Evolutionary conservation across 2,888 invertebrate genomes (phyloP).

Genomic region (Drosophila neoperkinsi): DNA sequence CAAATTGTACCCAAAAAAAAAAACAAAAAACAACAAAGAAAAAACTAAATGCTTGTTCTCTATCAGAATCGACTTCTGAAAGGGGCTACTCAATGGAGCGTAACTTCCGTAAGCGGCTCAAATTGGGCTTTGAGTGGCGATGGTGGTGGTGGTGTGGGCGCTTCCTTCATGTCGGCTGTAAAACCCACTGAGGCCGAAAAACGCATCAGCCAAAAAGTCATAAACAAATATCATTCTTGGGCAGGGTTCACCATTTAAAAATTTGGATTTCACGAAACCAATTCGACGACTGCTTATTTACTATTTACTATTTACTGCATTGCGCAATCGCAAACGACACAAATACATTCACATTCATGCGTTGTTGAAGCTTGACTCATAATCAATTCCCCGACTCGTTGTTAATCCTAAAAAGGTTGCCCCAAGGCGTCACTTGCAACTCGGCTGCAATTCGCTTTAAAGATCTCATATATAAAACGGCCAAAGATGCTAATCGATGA

Average conservation of each 20-base stretch:
- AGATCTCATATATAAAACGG: conserved; percentile 16
- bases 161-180: conserved; percentile 60
- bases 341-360: conserved; percentile 22
- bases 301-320: conserved; percentile 34
- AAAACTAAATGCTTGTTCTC: conserved; percentile 13
- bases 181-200: conserved; percentile 77
- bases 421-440: conserved; percentile 61
- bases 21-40: not conserved
- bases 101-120: conserved; percentile 71
- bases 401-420: conserved; percentile 58
- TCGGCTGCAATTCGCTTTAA: conserved; percentile 11
- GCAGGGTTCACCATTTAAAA: conserved; percentile 45
- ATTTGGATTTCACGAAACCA: conserved; percentile 42
- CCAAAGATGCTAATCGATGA: conserved; percentile 36
- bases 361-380: conserved; percentile 29
- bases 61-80: conserved; percentile 31
- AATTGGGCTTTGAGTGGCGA: conserved; percentile 51
- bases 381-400: conserved; percentile 16
- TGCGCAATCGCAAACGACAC: conserved; percentile 45
- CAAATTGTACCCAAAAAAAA: conserved; percentile 45
- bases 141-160: conserved; percentile 45
- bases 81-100: conserved; percentile 54
- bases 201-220: conserved; percentile 67
- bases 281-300: conserved; percentile 8
- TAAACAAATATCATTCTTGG: conserved; percentile 56